Evolutionary conservation across 2,797 vertebrate genomes (phyloP), one percentile per base, ranked within the genome.

Genomic region (Pipistrellus pygmaeus): DNA sequence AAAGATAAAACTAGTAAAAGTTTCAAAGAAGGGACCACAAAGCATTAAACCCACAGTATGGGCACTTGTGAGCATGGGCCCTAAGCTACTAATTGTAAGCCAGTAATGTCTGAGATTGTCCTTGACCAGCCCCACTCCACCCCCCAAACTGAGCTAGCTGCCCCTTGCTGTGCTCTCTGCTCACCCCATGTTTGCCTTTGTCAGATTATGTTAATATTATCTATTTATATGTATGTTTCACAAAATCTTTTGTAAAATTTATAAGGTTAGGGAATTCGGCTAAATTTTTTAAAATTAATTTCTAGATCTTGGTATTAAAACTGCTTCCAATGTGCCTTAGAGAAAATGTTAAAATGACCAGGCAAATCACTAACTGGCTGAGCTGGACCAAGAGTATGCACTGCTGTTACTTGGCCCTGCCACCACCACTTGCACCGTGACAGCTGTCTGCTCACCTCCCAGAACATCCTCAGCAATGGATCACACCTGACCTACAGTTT

Each of bases 371-470:
- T 15, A 23, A 44, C 5, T n/a, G 23, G 41, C n/a, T 48, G 48
- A 69, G 10, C 11, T 46, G 25, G 10, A 84, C 15, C 13, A 57
- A 51, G 3, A 15, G 41, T 38, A 30, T 5, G 17, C 27, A 30
- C 23, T 2, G 8, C 17, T 23, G 13, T 21, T 83, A 44, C 23
- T 44, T 35, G 30, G 38, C 9, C 11, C 27, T 25, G 2, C 20
- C 11, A 6, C 21, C 15, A 30, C 11, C 57, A 23, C 25, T 57
- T 57, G 55, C 8, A 57, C 21, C 32, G 11, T 8, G 20, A 27
- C 0, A 21, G 32, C 57, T 2, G 1, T 7, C 6, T 41, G 12
- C 73, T 11, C 3, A 9, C 15, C n/a, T 23, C 44, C 14, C 14
- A 35, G 38, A 55, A 30, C 15, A 41, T 41, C 8, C 14, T 20